These are phyloP conservation scores for Eurosta solidaginis DNA, from an alignment of 1,140 invertebrate genomes.

Conservation along the genomic window DNA sequence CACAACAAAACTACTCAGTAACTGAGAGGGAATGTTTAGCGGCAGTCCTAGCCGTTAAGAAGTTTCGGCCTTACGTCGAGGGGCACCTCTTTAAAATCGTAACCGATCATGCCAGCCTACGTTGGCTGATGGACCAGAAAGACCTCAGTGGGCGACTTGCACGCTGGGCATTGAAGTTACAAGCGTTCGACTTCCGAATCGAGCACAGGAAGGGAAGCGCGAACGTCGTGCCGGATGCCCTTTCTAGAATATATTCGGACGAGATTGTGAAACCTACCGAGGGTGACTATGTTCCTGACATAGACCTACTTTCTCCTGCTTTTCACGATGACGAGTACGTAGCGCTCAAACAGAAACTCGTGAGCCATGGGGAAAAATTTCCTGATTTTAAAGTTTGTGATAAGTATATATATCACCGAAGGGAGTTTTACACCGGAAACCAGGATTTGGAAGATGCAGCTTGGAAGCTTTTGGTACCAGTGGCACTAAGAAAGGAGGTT, in stretches of 20 bases:
- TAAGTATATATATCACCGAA: too few relatives aligned
- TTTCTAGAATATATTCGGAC: neutral
- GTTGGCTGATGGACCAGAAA: neutral
- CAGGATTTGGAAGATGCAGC: neutral
- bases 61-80: neutral
- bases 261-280: neutral
- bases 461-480: neutral
- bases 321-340: neutral
- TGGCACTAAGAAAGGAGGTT: neutral
- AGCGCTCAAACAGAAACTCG: neutral
- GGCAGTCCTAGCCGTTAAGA: neutral
- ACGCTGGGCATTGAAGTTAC: neutral
- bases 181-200: neutral
- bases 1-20: neutral
- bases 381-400: neutral
- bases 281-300: neutral
- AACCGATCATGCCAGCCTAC: neutral
- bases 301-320: neutral
- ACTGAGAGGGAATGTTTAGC: neutral
- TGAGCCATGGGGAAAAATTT: neutral
- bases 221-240: constrained; percentile 6
- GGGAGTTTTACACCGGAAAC: too few relatives aligned
- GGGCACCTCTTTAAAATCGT: neutral
- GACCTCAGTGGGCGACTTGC: constrained; percentile 37
- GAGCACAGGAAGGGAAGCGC: neutral